Evolutionary conservation across 2,797 vertebrate species (phyloP).

Genomic region (Anguilla marmorata): DNA sequence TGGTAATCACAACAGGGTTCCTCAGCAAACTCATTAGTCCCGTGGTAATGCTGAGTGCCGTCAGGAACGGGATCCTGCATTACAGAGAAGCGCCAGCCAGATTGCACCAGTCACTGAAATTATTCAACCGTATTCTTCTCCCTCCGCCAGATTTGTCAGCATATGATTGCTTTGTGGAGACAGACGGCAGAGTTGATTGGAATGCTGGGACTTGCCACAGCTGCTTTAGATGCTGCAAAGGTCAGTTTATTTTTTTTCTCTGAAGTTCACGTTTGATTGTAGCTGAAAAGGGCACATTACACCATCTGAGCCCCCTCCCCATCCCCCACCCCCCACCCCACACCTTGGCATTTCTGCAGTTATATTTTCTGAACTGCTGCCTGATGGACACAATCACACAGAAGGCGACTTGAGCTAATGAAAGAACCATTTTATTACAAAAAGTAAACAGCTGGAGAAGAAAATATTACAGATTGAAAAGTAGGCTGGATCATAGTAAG

Average conservation of each 20-base stretch:
- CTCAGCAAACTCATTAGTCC: neutral
- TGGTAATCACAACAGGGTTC: neutral
- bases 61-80: neutral
- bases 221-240: slow-evolving; percentile 51
- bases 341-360: slow-evolving; percentile 4
- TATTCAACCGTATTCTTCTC: neutral
- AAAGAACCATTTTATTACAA: slow-evolving; percentile 60
- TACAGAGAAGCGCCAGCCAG: neutral
- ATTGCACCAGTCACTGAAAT: neutral
- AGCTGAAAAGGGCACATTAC: slow-evolving; percentile 52
- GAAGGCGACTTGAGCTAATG: slow-evolving; percentile 48
- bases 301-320: neutral
- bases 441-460: slow-evolving; percentile 47
- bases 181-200: slow-evolving; percentile 55
- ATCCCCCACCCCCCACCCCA: slow-evolving; percentile 33
- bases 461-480: slow-evolving; percentile 49
- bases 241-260: slow-evolving; percentile 48
- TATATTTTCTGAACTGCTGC: slow-evolving; percentile 25
- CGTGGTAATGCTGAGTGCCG: neutral
- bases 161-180: slow-evolving; percentile 36
- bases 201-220: slow-evolving; percentile 59
- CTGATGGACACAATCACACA: slow-evolving; percentile 33
- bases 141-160: slow-evolving; percentile 44
- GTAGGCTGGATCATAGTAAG: slow-evolving; percentile 57
- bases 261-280: slow-evolving; percentile 5